Conservation (phyloP, 53 echinoderm and acorn worm species). For the Holothuria leucospilota region DNA sequence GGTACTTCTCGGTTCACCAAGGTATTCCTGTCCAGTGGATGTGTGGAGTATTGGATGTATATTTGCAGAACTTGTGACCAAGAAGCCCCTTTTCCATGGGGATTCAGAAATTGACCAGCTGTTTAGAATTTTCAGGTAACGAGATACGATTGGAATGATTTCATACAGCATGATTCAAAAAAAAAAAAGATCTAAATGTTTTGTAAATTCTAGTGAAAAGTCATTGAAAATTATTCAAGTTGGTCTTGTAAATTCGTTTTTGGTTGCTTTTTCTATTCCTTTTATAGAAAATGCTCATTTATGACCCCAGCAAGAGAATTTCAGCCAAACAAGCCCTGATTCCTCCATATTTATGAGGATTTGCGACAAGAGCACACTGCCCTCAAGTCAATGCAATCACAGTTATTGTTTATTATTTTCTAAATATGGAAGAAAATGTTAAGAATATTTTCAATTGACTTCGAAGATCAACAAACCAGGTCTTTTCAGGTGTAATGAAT, state of each 20-base stretch:
- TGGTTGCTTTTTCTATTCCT: not conserved
- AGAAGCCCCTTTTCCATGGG: slow-evolving; percentile 96
- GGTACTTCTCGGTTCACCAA: slow-evolving; percentile 84
- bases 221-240: no score
- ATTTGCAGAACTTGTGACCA: slow-evolving; percentile 93
- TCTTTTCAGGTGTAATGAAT: no score
- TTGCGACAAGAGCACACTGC: slow-evolving; percentile 59
- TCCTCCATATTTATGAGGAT: slow-evolving; percentile 82
- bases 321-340: slow-evolving; percentile 59
- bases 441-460: no score
- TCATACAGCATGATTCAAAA: no score
- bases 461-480: no score
- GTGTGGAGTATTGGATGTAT: slow-evolving; percentile 98
- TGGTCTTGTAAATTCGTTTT: no score
- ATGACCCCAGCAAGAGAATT: slow-evolving; percentile 86
- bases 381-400: slow-evolving; percentile 10
- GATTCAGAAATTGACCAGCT: slow-evolving; percentile 99
- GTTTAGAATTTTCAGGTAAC: slow-evolving; percentile 97
- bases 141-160: no score
- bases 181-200: no score
- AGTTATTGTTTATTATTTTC: not conserved
- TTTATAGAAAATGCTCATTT: slow-evolving; percentile 93
- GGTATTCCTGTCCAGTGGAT: slow-evolving; percentile 92
- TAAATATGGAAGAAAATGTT: not conserved
- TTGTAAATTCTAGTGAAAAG: no score